A percentile compares a stretch with the other conserved stretches of the same genome.
Conservation (phyloP, 1,140 invertebrate species). For the Papilio polyxenes region DNA sequence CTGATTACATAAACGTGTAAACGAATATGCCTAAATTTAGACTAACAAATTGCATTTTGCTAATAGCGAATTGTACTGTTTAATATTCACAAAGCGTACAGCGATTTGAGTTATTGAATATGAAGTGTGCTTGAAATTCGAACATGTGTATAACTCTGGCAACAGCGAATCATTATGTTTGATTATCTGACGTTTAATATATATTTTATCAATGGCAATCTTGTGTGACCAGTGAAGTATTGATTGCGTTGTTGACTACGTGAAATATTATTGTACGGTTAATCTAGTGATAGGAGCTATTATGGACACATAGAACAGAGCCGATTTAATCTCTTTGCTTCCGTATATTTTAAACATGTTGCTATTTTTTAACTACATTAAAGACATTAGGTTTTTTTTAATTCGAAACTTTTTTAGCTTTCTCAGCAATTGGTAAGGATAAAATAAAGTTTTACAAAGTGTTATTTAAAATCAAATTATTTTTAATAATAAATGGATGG, state of each 20-base stretch:
- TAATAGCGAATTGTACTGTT: not conserved
- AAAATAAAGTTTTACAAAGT: too few species aligned
- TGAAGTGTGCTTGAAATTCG: slow-evolving; percentile 1
- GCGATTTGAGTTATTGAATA: not conserved
- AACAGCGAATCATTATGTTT: slow-evolving; percentile 27
- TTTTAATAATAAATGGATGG: too few species aligned
- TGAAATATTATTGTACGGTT: slow-evolving; percentile 6
- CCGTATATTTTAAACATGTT: not conserved
- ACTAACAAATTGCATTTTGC: not conserved
- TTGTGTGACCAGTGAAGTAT: not conserved
- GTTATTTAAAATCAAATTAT: too few species aligned
- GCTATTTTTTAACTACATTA: not conserved
- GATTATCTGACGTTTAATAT: not conserved
- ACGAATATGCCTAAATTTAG: not conserved
- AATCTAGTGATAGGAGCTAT: not conserved
- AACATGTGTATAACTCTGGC: not conserved
- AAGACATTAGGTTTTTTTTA: too few species aligned
- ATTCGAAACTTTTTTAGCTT: too few species aligned
- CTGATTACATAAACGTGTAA: not conserved
- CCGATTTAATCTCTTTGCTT: slow-evolving; percentile 25
- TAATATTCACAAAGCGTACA: not conserved
- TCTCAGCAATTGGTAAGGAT: too few species aligned
- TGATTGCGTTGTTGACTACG: slow-evolving; percentile 7
- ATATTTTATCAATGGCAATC: slow-evolving; percentile 1
- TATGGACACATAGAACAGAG: not conserved